phyloP scores from a whole-genome alignment of 2,888 invertebrate species.

The Lissonota sp. region DNA sequence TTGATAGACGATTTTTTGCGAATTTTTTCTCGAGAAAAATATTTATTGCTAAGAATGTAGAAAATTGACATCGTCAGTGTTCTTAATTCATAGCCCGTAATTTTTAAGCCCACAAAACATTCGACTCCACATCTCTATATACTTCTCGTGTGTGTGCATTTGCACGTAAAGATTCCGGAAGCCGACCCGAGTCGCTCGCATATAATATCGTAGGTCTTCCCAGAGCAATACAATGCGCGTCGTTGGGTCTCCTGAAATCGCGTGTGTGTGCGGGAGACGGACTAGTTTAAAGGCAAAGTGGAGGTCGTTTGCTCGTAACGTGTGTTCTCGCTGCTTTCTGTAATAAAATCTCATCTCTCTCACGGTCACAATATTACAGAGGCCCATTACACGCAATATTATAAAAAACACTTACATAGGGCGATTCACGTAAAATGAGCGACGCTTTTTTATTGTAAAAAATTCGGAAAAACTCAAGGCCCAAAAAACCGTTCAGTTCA shows the following conservation, averaged over 20 bases:
- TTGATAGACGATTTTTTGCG: too few species aligned
- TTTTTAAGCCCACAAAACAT: slow-evolving; percentile 44
- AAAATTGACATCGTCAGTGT: neutral
- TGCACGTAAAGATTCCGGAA: slow-evolving; percentile 38
- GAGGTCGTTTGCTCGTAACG: slow-evolving; percentile 19
- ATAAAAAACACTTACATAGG: too few species aligned
- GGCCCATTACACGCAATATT: slow-evolving; percentile 4
- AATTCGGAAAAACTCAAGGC: too few species aligned
- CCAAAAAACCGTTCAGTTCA: too few species aligned
- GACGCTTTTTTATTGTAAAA: too few species aligned
- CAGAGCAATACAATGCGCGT: slow-evolving; percentile 27
- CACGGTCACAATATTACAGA: slow-evolving; percentile 32
- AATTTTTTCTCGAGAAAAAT: neutral
- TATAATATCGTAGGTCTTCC: slow-evolving; percentile 63
- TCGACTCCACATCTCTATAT: slow-evolving; percentile 1
- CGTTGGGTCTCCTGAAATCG: slow-evolving; percentile 17
- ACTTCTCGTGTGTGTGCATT: slow-evolving; percentile 3
- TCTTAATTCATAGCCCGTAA: slow-evolving; percentile 50
- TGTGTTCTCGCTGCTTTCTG: slow-evolving; percentile 11
- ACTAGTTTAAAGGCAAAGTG: slow-evolving; percentile 47
- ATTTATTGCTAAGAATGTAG: neutral
- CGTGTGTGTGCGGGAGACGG: slow-evolving; percentile 12
- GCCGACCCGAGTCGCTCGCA: slow-evolving; percentile 52
- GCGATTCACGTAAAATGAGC: too few species aligned
- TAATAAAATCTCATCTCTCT: neutral